These are phyloP conservation scores for Astreopora myriophthalma DNA, from an alignment of 64 coral and sea anemone genomes.

Conservation along the genomic window DNA sequence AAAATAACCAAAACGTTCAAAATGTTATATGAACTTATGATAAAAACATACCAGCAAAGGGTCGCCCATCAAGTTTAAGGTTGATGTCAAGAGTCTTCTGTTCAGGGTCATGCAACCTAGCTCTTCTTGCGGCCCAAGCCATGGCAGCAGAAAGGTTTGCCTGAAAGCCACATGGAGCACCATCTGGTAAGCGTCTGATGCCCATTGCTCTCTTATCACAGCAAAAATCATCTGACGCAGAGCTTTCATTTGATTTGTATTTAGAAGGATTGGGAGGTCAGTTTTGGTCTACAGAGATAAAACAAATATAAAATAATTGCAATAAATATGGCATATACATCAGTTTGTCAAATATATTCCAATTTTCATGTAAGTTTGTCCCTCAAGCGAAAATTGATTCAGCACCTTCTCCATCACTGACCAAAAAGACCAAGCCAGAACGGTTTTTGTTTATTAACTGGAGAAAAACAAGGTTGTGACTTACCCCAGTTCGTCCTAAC, in stretches of 20 bases:
- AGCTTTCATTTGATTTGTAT: constrained; percentile 75
- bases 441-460: background rate
- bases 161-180: background rate
- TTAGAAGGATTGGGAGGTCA: constrained; percentile 58
- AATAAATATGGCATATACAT: background rate
- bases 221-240: constrained; percentile 60
- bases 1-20: background rate
- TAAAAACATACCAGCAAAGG: constrained; percentile 36
- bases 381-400: background rate
- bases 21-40: background rate
- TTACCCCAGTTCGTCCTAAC: background rate
- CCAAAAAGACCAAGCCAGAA: background rate
- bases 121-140: constrained; percentile 8
- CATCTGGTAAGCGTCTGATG: constrained; percentile 41
- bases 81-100: constrained; percentile 10
- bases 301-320: background rate
- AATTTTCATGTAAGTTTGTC: background rate
- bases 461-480: background rate
- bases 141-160: constrained; percentile 30
- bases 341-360: background rate
- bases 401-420: background rate
- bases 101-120: constrained; percentile 26
- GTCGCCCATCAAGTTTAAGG: constrained; percentile 34
- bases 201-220: constrained; percentile 61
- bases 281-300: constrained; percentile 3